Percentiles rank a stretch among this genome's conserved stretches.
These are phyloP conservation scores for Prinia subflava DNA, from an alignment of 2,113 vertebrate genomes.

Conservation along the genomic window DNA sequence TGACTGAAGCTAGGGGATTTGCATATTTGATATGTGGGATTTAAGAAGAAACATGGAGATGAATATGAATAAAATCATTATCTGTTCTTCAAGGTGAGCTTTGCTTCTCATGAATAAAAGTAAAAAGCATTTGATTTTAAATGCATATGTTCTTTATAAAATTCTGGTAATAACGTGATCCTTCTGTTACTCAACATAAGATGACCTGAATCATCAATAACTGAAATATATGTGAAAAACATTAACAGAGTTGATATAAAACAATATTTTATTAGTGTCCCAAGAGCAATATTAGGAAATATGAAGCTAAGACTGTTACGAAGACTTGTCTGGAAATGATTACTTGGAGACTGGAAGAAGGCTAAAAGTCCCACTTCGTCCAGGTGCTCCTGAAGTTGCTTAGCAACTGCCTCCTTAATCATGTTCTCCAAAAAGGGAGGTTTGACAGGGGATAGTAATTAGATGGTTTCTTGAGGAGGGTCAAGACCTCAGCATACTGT, in stretches of 20 bases:
- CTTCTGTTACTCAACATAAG: background rate
- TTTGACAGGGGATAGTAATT: conserved; percentile 49
- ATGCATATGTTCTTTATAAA: background rate
- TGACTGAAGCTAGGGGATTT: conserved; percentile 33
- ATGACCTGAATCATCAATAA: conserved; percentile 24
- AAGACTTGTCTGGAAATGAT: conserved; percentile 51
- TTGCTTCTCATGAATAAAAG: conserved; percentile 14
- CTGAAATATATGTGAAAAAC: conserved; percentile 18
- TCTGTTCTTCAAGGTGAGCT: conserved; percentile 45
- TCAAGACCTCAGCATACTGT: conserved; percentile 25
- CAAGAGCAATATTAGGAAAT: conserved; percentile 44
- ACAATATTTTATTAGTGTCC: conserved; percentile 38
- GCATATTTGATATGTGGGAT: conserved; percentile 38
- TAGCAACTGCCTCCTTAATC: conserved; percentile 58
- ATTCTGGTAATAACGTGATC: conserved; percentile 10
- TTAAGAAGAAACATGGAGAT: conserved; percentile 33
- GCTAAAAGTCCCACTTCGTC: conserved; percentile 34
- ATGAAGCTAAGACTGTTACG: conserved; percentile 18
- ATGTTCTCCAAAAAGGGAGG: conserved; percentile 42
- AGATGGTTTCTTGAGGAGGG: conserved; percentile 33
- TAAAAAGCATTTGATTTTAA: conserved; percentile 1
- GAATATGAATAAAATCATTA: conserved; percentile 52
- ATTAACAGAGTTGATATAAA: conserved; percentile 13
- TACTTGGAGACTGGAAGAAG: conserved; percentile 17
- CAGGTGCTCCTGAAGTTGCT: conserved; percentile 51